Percentiles rank a stretch among this genome's conserved stretches.
Conservation (phyloP, 2,113 vertebrate genomes). For the rat (Rattus norvegicus) region GRCr8 NC_086022.1:133348001-133348500, state of each 20-base stretch:
- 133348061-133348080: not conserved
- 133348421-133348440: not conserved
- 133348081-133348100: not conserved
- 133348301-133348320: not conserved
- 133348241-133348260: not conserved
- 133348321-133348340: not conserved
- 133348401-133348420: not conserved
- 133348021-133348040: not conserved
- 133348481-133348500: not conserved
- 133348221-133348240: not conserved
- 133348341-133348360: not conserved
- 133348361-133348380: not conserved
- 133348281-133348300: not conserved
- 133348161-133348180: not conserved
- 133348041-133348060: not conserved
- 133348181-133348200: not conserved
- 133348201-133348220: no score
- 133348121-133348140: not conserved
- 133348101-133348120: not conserved
- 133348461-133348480: not conserved
- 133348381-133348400: not conserved
- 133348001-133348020: not conserved
- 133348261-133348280: not conserved
- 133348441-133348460: not conserved
- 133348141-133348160: not conserved